Conservation (phyloP, 2,888 invertebrate genomes). For the Rhabditoides inermis region DNA sequence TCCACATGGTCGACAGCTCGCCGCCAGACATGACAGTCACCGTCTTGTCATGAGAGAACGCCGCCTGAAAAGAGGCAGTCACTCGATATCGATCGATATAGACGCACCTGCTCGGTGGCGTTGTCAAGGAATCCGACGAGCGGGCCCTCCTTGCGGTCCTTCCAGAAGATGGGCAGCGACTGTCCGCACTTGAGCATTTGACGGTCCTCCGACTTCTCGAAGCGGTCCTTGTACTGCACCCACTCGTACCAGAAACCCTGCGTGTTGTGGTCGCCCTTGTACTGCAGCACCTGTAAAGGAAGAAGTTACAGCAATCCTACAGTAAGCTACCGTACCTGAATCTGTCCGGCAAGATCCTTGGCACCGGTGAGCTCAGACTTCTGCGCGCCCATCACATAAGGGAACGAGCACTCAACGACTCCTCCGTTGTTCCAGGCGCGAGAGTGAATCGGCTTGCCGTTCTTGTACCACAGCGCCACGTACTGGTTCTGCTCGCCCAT, state of each 20-base stretch:
- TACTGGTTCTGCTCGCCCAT: slow-evolving; percentile 27
- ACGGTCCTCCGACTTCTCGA: slow-evolving; percentile 21
- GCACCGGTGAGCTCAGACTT: slow-evolving; percentile 24
- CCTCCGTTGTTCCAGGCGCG: slow-evolving; percentile 42
- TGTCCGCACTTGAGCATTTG: slow-evolving; percentile 24
- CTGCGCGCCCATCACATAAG: slow-evolving; percentile 36
- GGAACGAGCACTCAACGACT: slow-evolving; percentile 43
- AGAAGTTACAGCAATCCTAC: background rate
- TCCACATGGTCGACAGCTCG: slow-evolving; percentile 16
- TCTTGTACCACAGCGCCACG: slow-evolving; percentile 35
- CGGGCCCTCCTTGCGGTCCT: slow-evolving; percentile 21
- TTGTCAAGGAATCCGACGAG: slow-evolving; percentile 31
- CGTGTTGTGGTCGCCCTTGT: slow-evolving; percentile 27
- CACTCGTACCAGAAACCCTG: slow-evolving; percentile 38
- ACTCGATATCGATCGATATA: too few relatives aligned
- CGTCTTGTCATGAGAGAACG: too few relatives aligned
- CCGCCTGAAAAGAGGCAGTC: background rate
- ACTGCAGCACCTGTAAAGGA: slow-evolving; percentile 17
- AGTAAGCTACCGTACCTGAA: slow-evolving; percentile 19
- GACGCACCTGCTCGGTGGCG: slow-evolving; percentile 30
- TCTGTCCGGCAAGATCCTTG: slow-evolving; percentile 17
- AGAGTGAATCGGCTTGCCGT: slow-evolving; percentile 39
- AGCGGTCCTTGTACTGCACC: slow-evolving; percentile 33
- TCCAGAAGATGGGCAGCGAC: slow-evolving; percentile 32
- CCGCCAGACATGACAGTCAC: slow-evolving; percentile 19